phyloP scores from a whole-genome alignment of 2,888 invertebrate species.

The Ryuthela nishihirai region DNA sequence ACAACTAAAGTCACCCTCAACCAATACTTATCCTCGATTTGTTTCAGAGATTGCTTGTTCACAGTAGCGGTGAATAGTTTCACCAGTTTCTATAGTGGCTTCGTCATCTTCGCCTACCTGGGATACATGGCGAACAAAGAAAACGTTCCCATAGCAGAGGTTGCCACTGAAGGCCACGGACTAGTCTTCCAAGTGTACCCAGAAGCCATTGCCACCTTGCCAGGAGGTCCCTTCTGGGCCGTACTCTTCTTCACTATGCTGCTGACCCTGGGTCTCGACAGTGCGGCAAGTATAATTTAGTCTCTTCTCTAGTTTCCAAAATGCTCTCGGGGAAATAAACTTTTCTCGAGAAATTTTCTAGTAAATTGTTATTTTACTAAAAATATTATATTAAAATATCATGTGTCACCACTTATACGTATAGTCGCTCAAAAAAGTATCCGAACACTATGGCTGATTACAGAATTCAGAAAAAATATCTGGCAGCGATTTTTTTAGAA shows the following conservation, averaged over 20 bases:
- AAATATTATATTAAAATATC: too few species aligned
- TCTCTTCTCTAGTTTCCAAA: too few species aligned
- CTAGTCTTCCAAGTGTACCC: conserved; percentile 69
- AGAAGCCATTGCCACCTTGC: conserved; percentile 71
- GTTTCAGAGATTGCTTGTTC: conserved; percentile 68
- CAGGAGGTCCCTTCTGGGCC: conserved; percentile 70
- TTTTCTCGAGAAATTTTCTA: too few species aligned
- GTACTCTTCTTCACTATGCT: conserved; percentile 77
- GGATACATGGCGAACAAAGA: conserved; percentile 80
- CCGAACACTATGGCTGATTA: too few species aligned
- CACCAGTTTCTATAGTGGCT: conserved; percentile 81
- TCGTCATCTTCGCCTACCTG: conserved; percentile 80
- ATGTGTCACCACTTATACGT: too few species aligned
- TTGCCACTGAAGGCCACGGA: conserved; percentile 43
- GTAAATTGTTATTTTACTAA: too few species aligned
- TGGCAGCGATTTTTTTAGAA: too few species aligned
- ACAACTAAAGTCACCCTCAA: too few species aligned
- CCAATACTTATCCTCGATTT: too few species aligned
- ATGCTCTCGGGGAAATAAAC: too few species aligned
- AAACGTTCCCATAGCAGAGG: conserved; percentile 69
- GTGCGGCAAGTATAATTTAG: conserved; percentile 63
- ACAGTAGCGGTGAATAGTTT: conserved; percentile 78
- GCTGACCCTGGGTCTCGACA: conserved; percentile 73
- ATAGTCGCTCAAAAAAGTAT: too few species aligned
- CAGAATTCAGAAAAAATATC: too few species aligned